These are phyloP conservation scores for Hyles euphorbiae DNA, from an alignment of 1,140 invertebrate species.

Conservation along the genomic window DNA sequence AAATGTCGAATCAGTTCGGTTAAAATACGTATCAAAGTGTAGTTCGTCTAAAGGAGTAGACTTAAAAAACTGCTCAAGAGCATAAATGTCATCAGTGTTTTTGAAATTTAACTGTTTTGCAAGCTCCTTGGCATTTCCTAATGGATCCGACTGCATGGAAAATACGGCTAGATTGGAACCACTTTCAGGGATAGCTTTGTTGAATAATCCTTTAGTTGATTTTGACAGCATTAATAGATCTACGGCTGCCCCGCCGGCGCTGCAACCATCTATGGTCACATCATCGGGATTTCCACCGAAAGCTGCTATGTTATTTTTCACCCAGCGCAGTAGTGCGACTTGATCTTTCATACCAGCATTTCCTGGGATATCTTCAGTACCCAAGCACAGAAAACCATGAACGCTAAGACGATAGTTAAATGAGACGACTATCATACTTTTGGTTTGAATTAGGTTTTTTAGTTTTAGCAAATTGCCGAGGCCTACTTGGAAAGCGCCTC, in stretches of 20 bases:
- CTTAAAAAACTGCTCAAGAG: conserved; percentile 25
- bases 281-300: conserved; percentile 39
- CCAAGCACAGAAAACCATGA: conserved; percentile 35
- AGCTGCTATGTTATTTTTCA: conserved; percentile 24
- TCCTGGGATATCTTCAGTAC: conserved; percentile 30
- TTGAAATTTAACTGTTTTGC: conserved; percentile 12
- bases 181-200: conserved; percentile 35
- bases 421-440: conserved; percentile 24
- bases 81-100: conserved; percentile 17
- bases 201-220: conserved; percentile 24
- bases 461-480: conserved; percentile 14
- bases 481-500: conserved; percentile 32
- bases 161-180: conserved; percentile 15
- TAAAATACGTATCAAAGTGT: background rate
- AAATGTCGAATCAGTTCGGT: conserved; percentile 14
- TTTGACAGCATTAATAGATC: conserved; percentile 29
- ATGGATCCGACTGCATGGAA: conserved; percentile 23
- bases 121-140: conserved; percentile 20
- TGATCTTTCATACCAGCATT: conserved; percentile 43
- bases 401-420: conserved; percentile 36
- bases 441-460: conserved; percentile 19
- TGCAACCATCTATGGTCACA: conserved; percentile 27
- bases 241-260: conserved; percentile 25
- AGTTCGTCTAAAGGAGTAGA: conserved; percentile 3
- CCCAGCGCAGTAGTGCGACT: conserved; percentile 30